These are phyloP conservation scores for Ciconia boyciana DNA, from an alignment of 2,113 vertebrate species.

Conservation along the genomic window DNA sequence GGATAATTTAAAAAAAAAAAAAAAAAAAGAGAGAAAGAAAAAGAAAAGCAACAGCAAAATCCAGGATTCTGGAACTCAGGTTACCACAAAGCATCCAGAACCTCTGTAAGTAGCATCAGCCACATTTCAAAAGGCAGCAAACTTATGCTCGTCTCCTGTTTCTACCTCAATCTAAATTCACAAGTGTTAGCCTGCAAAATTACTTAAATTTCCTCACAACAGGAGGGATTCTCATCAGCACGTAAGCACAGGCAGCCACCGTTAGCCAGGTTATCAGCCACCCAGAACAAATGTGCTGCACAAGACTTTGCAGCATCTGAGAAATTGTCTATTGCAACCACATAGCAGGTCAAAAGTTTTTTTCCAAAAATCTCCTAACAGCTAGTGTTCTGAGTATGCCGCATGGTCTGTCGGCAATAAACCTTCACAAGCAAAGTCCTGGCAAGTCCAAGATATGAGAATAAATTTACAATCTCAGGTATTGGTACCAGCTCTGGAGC, in stretches of 20 bases:
- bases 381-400: background rate
- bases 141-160: background rate
- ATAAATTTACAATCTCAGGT: background rate
- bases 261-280: background rate
- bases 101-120: background rate
- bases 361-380: background rate
- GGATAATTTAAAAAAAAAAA: background rate
- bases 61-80: background rate
- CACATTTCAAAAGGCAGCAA: background rate
- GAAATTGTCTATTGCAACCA: background rate
- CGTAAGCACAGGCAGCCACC: background rate
- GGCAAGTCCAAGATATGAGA: background rate
- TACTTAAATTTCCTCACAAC: slow-evolving; percentile 14
- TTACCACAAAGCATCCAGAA: background rate
- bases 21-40: no score
- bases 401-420: background rate
- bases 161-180: background rate
- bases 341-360: background rate
- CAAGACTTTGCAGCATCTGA: background rate
- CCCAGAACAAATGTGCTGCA: background rate
- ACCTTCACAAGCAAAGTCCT: background rate
- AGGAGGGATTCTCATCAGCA: slow-evolving; percentile 50
- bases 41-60: background rate
- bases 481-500: background rate
- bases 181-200: background rate